Conservation (phyloP, 53 echinoderm and acorn worm genomes). For the Stichopus horrens region DNA sequence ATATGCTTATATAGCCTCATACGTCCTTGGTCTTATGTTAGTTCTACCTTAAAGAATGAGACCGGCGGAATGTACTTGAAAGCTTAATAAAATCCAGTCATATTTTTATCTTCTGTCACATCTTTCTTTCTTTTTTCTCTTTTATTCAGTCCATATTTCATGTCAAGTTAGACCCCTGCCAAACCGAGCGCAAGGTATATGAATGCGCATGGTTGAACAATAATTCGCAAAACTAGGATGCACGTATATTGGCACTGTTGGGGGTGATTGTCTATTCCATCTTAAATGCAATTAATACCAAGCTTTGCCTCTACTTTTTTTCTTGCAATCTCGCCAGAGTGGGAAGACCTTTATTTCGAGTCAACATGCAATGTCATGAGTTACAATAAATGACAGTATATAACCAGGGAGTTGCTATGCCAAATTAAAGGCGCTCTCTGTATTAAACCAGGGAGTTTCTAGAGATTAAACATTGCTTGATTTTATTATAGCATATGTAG, state of each 20-base stretch:
- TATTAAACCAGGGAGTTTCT: no score
- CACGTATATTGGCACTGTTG: background rate
- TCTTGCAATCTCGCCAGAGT: background rate
- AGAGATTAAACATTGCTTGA: no score
- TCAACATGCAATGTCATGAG: background rate
- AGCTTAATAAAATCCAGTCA: background rate
- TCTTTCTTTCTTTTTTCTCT: background rate
- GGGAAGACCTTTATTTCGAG: background rate
- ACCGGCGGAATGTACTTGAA: background rate
- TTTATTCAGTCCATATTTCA: background rate
- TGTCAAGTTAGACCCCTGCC: background rate
- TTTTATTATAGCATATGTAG: no score
- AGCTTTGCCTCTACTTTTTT: background rate
- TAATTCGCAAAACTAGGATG: background rate
- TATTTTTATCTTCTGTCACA: background rate
- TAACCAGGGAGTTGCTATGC: no score
- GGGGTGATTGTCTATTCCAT: background rate
- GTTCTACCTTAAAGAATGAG: no score
- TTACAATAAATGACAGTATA: background rate
- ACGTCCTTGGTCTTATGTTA: no score
- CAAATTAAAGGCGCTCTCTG: no score
- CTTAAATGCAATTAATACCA: background rate
- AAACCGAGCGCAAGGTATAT: background rate
- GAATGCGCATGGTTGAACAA: constrained; percentile 3
- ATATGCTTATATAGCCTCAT: no score